These are phyloP conservation scores for Tupiocoris notatus DNA, from an alignment of 2,888 invertebrate genomes.

Conservation along the genomic window DNA sequence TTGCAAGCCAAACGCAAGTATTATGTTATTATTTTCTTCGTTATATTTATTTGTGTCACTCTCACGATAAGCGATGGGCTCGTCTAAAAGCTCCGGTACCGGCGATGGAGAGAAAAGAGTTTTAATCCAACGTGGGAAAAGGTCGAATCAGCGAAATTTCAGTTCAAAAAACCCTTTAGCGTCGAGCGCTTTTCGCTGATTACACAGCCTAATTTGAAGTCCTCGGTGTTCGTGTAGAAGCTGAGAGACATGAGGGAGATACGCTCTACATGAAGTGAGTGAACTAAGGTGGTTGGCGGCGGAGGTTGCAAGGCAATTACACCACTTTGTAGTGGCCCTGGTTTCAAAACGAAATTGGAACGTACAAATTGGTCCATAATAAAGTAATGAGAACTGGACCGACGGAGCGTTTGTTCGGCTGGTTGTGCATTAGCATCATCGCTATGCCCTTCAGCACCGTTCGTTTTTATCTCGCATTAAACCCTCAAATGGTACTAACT, in stretches of 20 bases:
- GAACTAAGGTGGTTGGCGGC: too few species aligned
- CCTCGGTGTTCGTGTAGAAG: neutral
- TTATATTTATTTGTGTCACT: too few species aligned
- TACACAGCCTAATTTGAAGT: constrained; percentile 12
- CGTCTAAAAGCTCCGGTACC: too few species aligned
- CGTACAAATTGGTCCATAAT: constrained; percentile 35
- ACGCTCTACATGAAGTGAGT: too few species aligned
- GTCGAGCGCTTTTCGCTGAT: constrained; percentile 1
- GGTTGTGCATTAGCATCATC: neutral
- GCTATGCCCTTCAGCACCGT: neutral
- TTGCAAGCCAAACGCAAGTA: too few species aligned
- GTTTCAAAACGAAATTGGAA: constrained; percentile 32
- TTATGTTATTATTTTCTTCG: too few species aligned
- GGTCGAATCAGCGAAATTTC: too few species aligned
- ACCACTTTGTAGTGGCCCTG: constrained; percentile 29
- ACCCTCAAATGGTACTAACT: constrained; percentile 19
- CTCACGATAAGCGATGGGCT: too few species aligned
- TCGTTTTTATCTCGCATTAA: constrained; percentile 12
- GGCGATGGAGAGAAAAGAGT: too few species aligned
- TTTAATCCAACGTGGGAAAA: too few species aligned
- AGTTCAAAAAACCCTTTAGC: too few species aligned
- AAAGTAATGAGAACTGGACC: constrained; percentile 33
- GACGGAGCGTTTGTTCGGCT: constrained; percentile 4
- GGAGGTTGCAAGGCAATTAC: constrained; percentile 18
- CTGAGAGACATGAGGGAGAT: constrained; percentile 8